phyloP scores from a whole-genome alignment of 1,140 invertebrate genomes.

The Drosophila truncata region DNA sequence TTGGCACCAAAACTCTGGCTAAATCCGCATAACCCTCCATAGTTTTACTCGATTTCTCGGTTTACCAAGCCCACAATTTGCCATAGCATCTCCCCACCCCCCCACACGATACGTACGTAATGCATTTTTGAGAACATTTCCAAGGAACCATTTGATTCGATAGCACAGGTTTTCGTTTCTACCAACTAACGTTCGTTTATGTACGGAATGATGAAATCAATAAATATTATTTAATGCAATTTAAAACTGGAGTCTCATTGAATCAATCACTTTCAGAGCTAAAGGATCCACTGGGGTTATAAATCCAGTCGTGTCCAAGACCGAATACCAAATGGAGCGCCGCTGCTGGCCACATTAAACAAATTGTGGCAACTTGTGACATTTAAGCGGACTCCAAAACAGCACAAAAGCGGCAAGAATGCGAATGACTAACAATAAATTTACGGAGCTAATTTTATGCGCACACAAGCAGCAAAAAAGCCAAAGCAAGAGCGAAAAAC shows the following conservation, averaged over 20 bases:
- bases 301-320: background rate
- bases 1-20: conserved; percentile 25
- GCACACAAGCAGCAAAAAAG: conserved; percentile 45
- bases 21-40: conserved; percentile 8
- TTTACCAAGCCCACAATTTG: background rate
- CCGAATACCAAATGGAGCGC: conserved; percentile 7
- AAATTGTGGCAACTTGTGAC: conserved; percentile 55
- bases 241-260: conserved; percentile 5
- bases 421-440: conserved; percentile 71
- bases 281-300: conserved; percentile 2
- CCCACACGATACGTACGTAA: conserved; percentile 46
- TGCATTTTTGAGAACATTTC: conserved; percentile 57
- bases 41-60: conserved; percentile 9
- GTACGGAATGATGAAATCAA: conserved; percentile 71
- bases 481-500: conserved; percentile 39
- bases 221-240: conserved; percentile 82
- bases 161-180: conserved; percentile 53
- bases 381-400: conserved; percentile 47
- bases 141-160: conserved; percentile 19
- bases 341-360: conserved; percentile 39
- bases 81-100: conserved; percentile 3
- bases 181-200: conserved; percentile 50
- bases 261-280: conserved; percentile 16
- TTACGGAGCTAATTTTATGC: conserved; percentile 74
- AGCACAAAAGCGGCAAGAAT: conserved; percentile 45